Base-by-base conservation (phyloP, 2,888 invertebrate genomes). In the Liopterus haemorrhoidalis region DNA sequence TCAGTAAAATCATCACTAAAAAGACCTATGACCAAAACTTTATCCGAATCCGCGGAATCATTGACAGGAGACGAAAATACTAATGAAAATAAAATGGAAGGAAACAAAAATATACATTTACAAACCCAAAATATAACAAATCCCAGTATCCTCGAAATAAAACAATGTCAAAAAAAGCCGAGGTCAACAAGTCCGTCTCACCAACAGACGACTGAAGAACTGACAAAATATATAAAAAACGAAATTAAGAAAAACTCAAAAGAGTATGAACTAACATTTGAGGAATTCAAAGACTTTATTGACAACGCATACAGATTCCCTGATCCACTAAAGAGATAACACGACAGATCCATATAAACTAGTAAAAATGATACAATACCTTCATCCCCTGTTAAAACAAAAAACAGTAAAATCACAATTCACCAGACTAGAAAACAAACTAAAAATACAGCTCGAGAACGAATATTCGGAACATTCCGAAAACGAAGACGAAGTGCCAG, bases 261-360 rank as follows among this genome's bases (percentile, higher is more conserved):
- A 4, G 19, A 38, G 25, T 38, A 38, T 18, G 11, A n/a, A 9
- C 19, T 27, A 18, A 38, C 16, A 3, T 27, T 27, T 28, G 28
- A 39, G 9, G 11, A 11, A 11, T 39, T 39, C 18, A 19, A 12
- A 28, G 28, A 39, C 14, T 39, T 39, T 15, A 39, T 39, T 14
- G 39, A 39, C 18, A 39, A 28, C 12, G 28, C 39, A 4, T 18
- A 11, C 2, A n/a, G 11, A 3, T 18, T 12, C 11, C 9, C 18
- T n/a, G 18, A 39, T 12, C 27, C 28, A 2, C 18, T 28, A n/a
- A 8, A 39, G 11, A 28, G 3, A 39, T 18, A 12, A 19, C 11
- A 19, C 28, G 9, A 15, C 19, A 11, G 16, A 39, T 5, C 11
- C 28, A 28, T 9, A 4, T 28, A 16, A 39, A 27, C 28, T 39